Base-by-base conservation (phyloP, 2,113 vertebrate species). In the Phodopus roborovskii region DNA sequence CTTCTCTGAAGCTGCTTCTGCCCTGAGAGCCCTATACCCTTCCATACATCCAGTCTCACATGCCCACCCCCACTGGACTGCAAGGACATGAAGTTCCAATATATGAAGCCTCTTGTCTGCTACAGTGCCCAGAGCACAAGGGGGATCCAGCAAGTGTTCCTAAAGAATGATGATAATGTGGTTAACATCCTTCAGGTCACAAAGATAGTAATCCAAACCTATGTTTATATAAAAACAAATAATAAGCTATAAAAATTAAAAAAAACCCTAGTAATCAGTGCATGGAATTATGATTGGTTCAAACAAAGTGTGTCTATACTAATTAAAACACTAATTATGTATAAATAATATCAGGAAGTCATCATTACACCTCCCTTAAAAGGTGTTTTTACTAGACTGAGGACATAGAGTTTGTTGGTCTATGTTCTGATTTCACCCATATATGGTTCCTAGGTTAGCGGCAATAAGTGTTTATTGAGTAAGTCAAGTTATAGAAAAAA, bases 181-280 rank as follows among this genome's bases (percentile, higher is more conserved):
- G 13, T 60, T 66, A 58, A 39, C 26, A 36, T 71, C 48, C 22
- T 89, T 56, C 85, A 75, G 70, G 26, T 90, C 70, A 9, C 79
- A 96, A 84, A 81, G 33, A 53, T 89, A 36, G 39, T 66, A n/a
- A 83, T 42, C 87, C 48, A 82, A 48, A 82, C 33, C 33, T 64
- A 75, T 17, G 12, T 78, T 42, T 96, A 83, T 58, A 36, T 56
- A 71, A 88, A 97, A 82, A 36, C 68, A 93, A 91, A 78, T 92
- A 60, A 53, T 36, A 91, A 83, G 50, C 58, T 90, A 33, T 62
- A 88, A 15, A 15, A 73, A 91, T 81, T 26, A 8, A 64, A 56
- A 56, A 56, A 20, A 68, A 79, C 15, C 77, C 68, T 78, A 94
- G 82, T 92, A 62, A 60, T 84, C 84, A 77, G 26, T 92, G 6